Evolutionary conservation across 2,113 vertebrate genomes (phyloP), one percentile per base, ranked within the genome.

Genomic region (Rhineura floridana): DNA sequence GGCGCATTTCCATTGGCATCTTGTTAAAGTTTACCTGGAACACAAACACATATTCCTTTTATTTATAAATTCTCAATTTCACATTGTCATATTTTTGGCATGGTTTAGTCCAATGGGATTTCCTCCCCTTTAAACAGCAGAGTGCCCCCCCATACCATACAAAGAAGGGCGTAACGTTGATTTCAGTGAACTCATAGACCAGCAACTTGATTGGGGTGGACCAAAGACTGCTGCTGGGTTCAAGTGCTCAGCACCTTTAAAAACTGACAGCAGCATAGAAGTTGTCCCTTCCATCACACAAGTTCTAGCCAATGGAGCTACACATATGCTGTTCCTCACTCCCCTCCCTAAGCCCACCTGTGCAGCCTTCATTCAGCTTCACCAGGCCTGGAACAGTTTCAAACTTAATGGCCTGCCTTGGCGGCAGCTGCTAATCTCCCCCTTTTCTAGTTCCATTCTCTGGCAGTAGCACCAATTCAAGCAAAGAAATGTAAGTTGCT

Each of bases 1-100:
- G 96, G 15, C 97, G 98, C 98, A 99, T 99, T 94, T 96, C 96
- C 99, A 99, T 99, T 1, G 94, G 96, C 6, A 94, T 75, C 84
- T 88, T 96, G 50, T 94, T 94, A 44, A 99, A 98, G 95, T 98
- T 98, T 85, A 99, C 98, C 99, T 99, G 90, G 1, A 72, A 59
- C 89, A 80, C 1, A 1, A 0, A 73, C 28, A 48, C 8, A 52
- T 12, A 62, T 3, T 19, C 28, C 13, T 21, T 42, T 19, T 36
- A 25, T 42, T 44, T 10, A 46, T 8, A 25, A 6, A 39, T 46
- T 17, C 28, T 70, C n/a, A 11, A 44, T 46, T 59, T n/a, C 78
- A 82, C 15, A 17, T 4, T 17, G 15, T n/a, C 19, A 36, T 1
- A n/a, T 19, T 55, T 79, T 10, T 55, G n/a, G 21, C 1, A 80